Conservation (phyloP, 2,888 invertebrate genomes). For the Fissipunctia ypsillon region DNA sequence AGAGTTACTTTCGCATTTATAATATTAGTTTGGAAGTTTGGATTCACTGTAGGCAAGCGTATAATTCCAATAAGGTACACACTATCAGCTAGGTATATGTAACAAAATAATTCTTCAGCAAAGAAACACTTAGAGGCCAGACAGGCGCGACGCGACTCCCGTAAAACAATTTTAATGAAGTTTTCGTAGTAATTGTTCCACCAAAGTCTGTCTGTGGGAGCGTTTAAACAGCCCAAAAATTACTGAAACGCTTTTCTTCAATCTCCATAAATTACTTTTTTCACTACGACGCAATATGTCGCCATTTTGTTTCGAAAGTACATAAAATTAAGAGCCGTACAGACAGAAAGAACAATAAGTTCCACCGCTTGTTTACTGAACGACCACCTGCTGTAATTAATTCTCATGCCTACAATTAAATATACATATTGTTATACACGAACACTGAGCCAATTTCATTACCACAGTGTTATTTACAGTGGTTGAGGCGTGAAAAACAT, state of each 20-base stretch:
- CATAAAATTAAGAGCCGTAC: slow-evolving; percentile 6
- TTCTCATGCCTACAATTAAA: slow-evolving; percentile 16
- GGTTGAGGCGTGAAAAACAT: slow-evolving; percentile 13
- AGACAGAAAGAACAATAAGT: slow-evolving; percentile 33
- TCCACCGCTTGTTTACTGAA: slow-evolving; percentile 25
- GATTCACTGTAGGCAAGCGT: too few relatives aligned
- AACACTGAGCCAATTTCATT: slow-evolving; percentile 25
- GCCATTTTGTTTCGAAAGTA: slow-evolving; percentile 34
- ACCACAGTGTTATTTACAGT: slow-evolving; percentile 29
- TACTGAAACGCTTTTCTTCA: slow-evolving; percentile 15
- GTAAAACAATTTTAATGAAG: too few relatives aligned
- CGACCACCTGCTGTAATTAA: slow-evolving; percentile 28
- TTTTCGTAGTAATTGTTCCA: too few relatives aligned
- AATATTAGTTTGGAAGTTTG: too few relatives aligned
- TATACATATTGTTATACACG: slow-evolving; percentile 5
- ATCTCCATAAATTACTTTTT: slow-evolving; percentile 34
- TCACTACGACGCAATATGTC: slow-evolving; percentile 4
- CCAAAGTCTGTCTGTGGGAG: too few relatives aligned
- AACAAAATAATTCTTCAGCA: too few relatives aligned
- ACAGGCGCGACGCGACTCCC: too few relatives aligned
- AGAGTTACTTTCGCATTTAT: too few relatives aligned
- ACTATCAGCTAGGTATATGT: too few relatives aligned
- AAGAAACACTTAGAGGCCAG: too few relatives aligned
- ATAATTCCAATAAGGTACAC: too few relatives aligned
- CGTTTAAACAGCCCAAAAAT: background rate